Conservation (phyloP, 2,888 invertebrate genomes). For the Halocaridina rubra region DNA sequence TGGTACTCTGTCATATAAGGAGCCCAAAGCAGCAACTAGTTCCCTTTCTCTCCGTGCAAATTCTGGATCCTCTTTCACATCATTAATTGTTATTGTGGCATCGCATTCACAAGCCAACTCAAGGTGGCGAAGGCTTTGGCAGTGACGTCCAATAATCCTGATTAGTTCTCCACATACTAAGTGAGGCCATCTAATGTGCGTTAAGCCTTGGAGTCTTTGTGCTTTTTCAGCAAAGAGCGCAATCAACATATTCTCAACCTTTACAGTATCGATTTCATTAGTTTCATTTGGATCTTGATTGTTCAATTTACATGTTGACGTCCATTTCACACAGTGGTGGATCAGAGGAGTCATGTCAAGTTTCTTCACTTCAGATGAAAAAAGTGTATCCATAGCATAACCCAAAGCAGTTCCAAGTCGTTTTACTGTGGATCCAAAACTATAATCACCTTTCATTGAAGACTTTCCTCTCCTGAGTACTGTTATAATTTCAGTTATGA, state of each 20-base stretch:
- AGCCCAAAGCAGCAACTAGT: constrained; percentile 28
- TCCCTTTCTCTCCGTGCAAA: constrained; percentile 31
- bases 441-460: not conserved
- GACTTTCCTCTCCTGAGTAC: not conserved
- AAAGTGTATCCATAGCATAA: constrained; percentile 34
- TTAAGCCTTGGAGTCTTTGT: constrained; percentile 11
- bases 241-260: constrained; percentile 47
- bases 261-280: not conserved
- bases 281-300: constrained; percentile 45
- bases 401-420: constrained; percentile 35
- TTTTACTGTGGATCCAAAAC: constrained; percentile 15
- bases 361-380: constrained; percentile 12
- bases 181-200: constrained; percentile 50
- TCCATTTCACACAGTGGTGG: constrained; percentile 56
- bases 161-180: constrained; percentile 55
- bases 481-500: constrained; percentile 21
- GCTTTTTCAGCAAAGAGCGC: constrained; percentile 40
- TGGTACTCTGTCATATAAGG: constrained; percentile 47
- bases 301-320: constrained; percentile 40
- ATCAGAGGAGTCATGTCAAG: constrained; percentile 37
- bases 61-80: constrained; percentile 38
- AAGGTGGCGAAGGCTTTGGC: constrained; percentile 20
- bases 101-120: constrained; percentile 52
- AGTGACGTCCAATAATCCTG: constrained; percentile 45
- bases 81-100: constrained; percentile 42